Base-by-base conservation (phyloP, 2,888 invertebrate genomes). In the Melipona bicolor region DNA sequence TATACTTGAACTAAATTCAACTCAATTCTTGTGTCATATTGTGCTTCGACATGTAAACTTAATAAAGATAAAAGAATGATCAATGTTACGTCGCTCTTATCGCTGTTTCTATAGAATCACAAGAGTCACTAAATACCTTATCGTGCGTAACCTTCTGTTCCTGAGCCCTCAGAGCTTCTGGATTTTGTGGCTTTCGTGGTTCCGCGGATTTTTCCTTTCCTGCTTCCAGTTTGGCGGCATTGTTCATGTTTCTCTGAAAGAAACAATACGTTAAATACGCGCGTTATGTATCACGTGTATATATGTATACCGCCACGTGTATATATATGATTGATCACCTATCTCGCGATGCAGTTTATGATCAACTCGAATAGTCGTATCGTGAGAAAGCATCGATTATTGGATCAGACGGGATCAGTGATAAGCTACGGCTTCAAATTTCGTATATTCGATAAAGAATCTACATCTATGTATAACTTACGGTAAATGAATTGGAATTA, bases 81-180 rank as follows among this genome's bases (percentile, higher is more conserved):
- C 1, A 32, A 24, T 4, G 0, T 19, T 4, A n/a, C 13, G 2
- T 4, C 6, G 24, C 5, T 15, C 56, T 49, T 72, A 59, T 27
- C 32, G 9, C 2, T 0, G 13, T 72, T 13, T 50, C 5, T 3
- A 6, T 0, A 24, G 13, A 2, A 50, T 21, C 1, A 3, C 4
- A 64, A 74, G 36, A 43, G 43, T 9, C 15, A 52, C 54, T 24
- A 19, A 43, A 19, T 72, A 94, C 94, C 91, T 94, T 94, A 82
- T 94, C 94, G 81, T 94, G 94, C 43, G 94, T 93, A 59, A 94
- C 93, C 89, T 94, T 94, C 78, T 94, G 93, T 78, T 94, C 94
- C 77, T 93, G 93, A 6, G 91, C 91, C 75, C 92, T 91, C 19
- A 92, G 76, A 27, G 89, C 87, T 76, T 94, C 94, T 21, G 93